Percentiles rank a stretch among this genome's conserved stretches.
These are phyloP conservation scores for Synaphobranchus kaupii DNA, from an alignment of 2,797 vertebrate genomes.

Conservation along the genomic window DNA sequence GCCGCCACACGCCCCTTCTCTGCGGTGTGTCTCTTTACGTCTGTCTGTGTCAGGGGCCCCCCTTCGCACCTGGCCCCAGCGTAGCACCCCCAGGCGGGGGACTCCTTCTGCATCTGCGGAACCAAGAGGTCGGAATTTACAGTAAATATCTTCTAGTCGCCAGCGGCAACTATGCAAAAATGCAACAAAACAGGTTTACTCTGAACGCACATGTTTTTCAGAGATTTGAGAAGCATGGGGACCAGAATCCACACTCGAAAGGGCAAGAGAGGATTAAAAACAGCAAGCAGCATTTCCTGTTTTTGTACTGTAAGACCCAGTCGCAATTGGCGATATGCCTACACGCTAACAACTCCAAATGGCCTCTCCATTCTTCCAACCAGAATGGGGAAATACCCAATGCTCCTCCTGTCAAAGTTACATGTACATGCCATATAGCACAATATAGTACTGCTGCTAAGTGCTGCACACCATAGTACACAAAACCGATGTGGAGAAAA, in stretches of 20 bases:
- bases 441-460: background rate
- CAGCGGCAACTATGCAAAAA: background rate
- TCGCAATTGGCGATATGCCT: background rate
- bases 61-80: background rate
- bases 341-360: background rate
- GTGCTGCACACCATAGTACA: background rate
- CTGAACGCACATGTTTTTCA: background rate
- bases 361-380: background rate
- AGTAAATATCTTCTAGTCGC: background rate
- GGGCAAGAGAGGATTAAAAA: background rate
- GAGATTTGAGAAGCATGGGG: background rate
- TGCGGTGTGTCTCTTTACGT: background rate
- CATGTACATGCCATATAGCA: background rate
- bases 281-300: background rate
- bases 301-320: background rate
- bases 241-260: background rate
- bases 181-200: background rate
- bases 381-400: background rate
- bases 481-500: background rate
- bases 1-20: background rate
- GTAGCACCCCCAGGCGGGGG: background rate
- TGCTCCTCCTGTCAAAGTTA: background rate
- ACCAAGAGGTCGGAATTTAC: background rate
- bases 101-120: background rate
- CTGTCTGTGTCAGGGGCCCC: background rate